These are phyloP conservation scores for Babylonia areolata DNA, from an alignment of 1,140 invertebrate genomes.

Conservation along the genomic window DNA sequence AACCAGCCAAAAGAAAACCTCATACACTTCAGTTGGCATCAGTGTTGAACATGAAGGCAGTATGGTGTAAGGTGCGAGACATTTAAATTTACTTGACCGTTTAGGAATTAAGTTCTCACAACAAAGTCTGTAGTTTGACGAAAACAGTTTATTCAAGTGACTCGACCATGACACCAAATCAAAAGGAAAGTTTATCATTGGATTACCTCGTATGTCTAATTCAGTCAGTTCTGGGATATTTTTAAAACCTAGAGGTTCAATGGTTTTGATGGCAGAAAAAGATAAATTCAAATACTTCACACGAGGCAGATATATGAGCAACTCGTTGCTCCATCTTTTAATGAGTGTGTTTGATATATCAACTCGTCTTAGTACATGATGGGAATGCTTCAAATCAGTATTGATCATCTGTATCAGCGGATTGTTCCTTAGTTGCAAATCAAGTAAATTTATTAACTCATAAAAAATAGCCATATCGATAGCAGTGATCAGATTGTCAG, in stretches of 20 bases:
- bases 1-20: background rate
- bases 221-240: background rate
- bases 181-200: background rate
- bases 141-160: background rate
- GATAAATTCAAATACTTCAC: background rate
- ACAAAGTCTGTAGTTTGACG: constrained; percentile 9
- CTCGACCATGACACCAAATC: background rate
- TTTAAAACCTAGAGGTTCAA: background rate
- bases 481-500: background rate
- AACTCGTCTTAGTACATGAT: background rate
- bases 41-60: background rate
- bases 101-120: background rate
- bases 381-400: background rate
- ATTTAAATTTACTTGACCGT: background rate
- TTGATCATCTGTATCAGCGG: background rate
- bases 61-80: background rate
- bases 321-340: too few relatives aligned
- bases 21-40: background rate
- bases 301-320: background rate
- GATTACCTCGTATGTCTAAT: background rate
- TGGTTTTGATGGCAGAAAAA: background rate
- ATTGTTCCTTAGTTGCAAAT: background rate
- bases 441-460: background rate
- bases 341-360: background rate
- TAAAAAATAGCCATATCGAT: background rate